Percentiles rank a stretch among this genome's conserved stretches.
These are phyloP conservation scores for Lycocorax pyrrhopterus DNA, from an alignment of 2,113 vertebrate species.

Conservation along the genomic window DNA sequence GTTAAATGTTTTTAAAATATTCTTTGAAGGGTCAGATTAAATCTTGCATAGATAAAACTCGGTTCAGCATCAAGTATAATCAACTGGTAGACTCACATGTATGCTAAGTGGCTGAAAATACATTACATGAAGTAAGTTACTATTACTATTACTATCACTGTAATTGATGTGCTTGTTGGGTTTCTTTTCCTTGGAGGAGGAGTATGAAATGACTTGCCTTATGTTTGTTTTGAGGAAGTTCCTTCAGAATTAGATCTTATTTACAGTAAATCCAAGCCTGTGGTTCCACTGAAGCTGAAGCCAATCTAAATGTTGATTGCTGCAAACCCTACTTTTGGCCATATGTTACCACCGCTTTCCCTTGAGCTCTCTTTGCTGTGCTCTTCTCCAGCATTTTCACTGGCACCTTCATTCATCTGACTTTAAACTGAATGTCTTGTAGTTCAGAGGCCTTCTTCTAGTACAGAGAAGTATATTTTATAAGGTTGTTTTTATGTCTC, in stretches of 20 bases:
- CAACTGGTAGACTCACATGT: background rate
- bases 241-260: constrained; percentile 59
- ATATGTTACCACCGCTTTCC: constrained; percentile 60
- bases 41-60: background rate
- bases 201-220: constrained; percentile 50
- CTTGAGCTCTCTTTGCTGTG: constrained; percentile 57
- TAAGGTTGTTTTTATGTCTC: background rate
- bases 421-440: background rate
- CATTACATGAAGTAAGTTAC: background rate
- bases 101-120: background rate
- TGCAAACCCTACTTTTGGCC: constrained; percentile 64
- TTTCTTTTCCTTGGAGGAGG: constrained; percentile 10
- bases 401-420: constrained; percentile 51
- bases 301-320: constrained; percentile 68
- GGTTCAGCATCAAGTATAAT: background rate
- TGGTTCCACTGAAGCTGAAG: constrained; percentile 62
- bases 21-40: background rate
- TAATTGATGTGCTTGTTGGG: constrained; percentile 3
- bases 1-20: background rate
- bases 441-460: background rate
- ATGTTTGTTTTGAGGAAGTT: constrained; percentile 63
- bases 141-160: constrained; percentile 14
- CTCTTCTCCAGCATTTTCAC: constrained; percentile 54
- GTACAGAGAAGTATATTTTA: background rate
- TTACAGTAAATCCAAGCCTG: constrained; percentile 64